Percentiles rank a stretch among this genome's conserved stretches.
phyloP scores from a whole-genome alignment of 1,140 invertebrate species.

The Lanistes nyassanus region DNA sequence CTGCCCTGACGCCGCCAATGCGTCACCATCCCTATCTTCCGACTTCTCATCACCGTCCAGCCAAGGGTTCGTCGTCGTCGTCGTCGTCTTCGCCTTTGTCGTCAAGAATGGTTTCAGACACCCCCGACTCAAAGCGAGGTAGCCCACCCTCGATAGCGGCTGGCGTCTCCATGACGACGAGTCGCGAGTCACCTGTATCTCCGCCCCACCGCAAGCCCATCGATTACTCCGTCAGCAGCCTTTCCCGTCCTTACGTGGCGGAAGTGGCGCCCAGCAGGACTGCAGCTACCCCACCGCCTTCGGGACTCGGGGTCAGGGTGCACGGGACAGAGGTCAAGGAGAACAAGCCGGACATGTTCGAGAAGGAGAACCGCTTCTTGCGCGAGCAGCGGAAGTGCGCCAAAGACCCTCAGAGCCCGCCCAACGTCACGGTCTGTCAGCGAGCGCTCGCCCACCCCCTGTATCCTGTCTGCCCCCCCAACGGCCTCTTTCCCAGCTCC shows the following conservation, averaged over 20 bases:
- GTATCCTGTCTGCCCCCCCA: conserved; percentile 33
- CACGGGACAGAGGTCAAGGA: conserved; percentile 22
- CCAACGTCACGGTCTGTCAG: conserved; percentile 54
- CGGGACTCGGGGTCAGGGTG: neutral
- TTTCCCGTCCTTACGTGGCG: conserved; percentile 12
- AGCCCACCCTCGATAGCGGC: no score
- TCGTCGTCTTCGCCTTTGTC: no score
- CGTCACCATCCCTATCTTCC: conserved; percentile 3
- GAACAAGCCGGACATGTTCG: conserved; percentile 30
- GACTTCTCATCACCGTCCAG: neutral
- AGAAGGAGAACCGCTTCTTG: conserved; percentile 39
- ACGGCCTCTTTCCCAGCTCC: conserved; percentile 20
- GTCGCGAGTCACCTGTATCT: neutral
- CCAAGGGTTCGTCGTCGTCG: no score
- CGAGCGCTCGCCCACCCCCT: conserved; percentile 29
- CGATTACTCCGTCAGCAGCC: conserved; percentile 9
- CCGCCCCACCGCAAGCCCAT: conserved; percentile 2
- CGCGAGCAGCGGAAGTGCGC: conserved; percentile 30
- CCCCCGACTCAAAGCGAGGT: no score
- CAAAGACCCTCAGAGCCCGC: conserved; percentile 40
- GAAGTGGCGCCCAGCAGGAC: neutral
- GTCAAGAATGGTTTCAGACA: no score
- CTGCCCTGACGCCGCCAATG: neutral
- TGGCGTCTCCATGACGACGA: no score
- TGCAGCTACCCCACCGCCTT: no score